phyloP scores from a whole-genome alignment of 2,113 vertebrate genomes.

The Puma concolor region DNA sequence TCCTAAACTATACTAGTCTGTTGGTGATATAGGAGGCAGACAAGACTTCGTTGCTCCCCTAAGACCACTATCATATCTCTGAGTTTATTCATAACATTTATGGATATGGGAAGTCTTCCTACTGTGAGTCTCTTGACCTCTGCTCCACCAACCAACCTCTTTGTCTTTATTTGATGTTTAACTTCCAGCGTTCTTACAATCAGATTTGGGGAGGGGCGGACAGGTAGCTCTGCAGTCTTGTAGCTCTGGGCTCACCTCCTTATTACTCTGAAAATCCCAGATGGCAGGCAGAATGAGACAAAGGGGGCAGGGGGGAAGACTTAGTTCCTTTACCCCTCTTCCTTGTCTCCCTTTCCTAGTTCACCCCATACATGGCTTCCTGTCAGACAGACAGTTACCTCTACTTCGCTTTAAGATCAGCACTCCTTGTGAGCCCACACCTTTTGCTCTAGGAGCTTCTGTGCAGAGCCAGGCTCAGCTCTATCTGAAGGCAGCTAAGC shows the following conservation, averaged over 20 bases:
- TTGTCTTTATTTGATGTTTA: background rate
- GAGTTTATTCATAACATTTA: background rate
- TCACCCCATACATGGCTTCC: background rate
- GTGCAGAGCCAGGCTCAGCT: background rate
- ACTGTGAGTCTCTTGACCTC: background rate
- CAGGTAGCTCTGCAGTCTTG: background rate
- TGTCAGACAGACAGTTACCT: background rate
- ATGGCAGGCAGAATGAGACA: background rate
- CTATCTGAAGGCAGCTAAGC: rapidly evolving
- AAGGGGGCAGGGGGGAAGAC: background rate
- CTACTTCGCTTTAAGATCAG: background rate
- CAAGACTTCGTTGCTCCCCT: background rate
- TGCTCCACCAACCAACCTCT: background rate
- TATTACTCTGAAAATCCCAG: background rate
- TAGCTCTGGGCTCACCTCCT: background rate
- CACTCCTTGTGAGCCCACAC: background rate
- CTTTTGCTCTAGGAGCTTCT: background rate
- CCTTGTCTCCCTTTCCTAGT: background rate
- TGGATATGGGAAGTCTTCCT: background rate
- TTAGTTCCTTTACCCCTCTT: background rate
- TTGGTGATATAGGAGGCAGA: background rate
- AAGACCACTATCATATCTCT: background rate
- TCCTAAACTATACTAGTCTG: background rate
- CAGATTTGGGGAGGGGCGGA: background rate
- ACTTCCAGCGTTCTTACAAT: background rate